A percentile compares a stretch with the other conserved stretches of the same genome.
These are phyloP conservation scores for Rhynchonycteris naso DNA, from an alignment of 2,797 vertebrate species.

Conservation along the genomic window DNA sequence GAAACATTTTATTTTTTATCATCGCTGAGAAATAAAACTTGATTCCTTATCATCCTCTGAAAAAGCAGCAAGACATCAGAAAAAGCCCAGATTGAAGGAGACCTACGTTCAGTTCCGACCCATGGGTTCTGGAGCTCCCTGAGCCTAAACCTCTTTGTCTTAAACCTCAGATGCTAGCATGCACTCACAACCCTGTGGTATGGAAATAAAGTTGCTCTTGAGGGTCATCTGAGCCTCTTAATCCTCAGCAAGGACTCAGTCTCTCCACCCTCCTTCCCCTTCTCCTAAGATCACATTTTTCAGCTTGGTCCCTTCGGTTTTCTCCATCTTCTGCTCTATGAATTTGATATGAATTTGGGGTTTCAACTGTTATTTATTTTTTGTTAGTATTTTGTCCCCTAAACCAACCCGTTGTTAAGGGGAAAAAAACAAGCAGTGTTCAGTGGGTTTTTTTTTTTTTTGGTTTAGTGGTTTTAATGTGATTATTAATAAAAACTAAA, in stretches of 20 bases:
- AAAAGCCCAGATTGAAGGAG: accelerated
- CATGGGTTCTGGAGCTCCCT: accelerated
- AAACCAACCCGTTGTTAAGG: conserved; percentile 12
- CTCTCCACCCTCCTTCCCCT: accelerated
- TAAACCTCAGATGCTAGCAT: accelerated
- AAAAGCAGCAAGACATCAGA: background rate
- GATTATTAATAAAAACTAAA: conserved; percentile 57
- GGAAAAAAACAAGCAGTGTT: background rate
- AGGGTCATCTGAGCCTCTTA: accelerated
- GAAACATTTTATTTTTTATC: background rate
- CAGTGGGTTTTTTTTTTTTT: no score
- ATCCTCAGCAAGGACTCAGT: accelerated
- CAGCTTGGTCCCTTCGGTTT: background rate
- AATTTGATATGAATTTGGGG: background rate
- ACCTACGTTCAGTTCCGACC: background rate
- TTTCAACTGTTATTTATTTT: background rate
- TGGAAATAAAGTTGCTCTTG: accelerated
- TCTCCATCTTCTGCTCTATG: background rate
- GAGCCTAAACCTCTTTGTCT: background rate
- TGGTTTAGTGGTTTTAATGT: background rate
- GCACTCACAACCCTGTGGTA: accelerated
- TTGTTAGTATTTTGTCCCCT: background rate
- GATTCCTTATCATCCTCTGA: background rate
- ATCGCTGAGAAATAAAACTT: background rate
- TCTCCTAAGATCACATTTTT: background rate